phyloP scores from a whole-genome alignment of 1,140 invertebrate genomes.

The Portunus trituberculatus region DNA sequence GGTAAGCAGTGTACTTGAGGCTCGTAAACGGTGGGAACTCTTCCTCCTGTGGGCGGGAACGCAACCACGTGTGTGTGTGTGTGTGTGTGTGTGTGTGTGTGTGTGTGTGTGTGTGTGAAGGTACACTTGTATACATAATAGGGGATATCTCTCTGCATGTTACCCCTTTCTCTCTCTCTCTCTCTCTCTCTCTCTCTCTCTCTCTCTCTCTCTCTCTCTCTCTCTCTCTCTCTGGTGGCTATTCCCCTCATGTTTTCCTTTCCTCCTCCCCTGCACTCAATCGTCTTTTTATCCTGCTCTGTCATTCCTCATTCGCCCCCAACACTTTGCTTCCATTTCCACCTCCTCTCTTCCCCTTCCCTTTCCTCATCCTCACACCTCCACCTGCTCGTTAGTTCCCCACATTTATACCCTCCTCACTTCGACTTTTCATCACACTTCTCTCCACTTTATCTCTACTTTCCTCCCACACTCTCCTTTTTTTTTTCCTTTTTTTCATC shows the following conservation, averaged over 20 bases:
- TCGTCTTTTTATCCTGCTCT: neutral
- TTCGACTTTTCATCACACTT: too few species aligned
- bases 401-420: too few species aligned
- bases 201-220: constrained; percentile 20
- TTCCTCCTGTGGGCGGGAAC: neutral
- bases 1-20: neutral
- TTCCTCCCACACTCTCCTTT: neutral
- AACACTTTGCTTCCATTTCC: too few species aligned
- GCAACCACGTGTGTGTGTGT: neutral
- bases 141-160: too few species aligned
- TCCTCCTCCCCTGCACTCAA: neutral
- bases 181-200: constrained; percentile 10
- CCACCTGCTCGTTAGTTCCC: too few species aligned
- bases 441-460: neutral
- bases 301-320: too few species aligned
- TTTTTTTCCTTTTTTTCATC: neutral
- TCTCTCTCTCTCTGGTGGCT: neutral
- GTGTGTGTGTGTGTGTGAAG: neutral
- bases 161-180: neutral
- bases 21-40: neutral
- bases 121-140: too few species aligned
- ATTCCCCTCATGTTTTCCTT: neutral
- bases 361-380: too few species aligned
- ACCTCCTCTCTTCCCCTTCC: too few species aligned
- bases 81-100: neutral